phyloP scores from a whole-genome alignment of 2,113 vertebrate genomes.

The Pelodiscus sinensis region DNA sequence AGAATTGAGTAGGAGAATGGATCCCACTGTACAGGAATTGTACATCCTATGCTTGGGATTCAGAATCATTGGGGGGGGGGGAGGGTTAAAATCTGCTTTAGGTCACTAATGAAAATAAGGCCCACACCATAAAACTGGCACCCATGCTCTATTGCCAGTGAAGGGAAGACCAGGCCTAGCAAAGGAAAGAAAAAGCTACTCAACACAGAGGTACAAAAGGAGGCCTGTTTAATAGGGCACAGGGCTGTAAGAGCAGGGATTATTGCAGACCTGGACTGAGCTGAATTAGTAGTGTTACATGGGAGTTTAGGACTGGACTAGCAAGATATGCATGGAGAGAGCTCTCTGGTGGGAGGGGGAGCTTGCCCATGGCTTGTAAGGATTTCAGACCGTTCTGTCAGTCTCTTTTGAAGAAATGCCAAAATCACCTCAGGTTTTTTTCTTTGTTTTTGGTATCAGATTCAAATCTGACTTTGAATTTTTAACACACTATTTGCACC shows the following conservation, averaged over 20 bases:
- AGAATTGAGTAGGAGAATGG: background rate
- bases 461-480: background rate
- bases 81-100: background rate
- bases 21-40: accelerated
- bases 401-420: background rate
- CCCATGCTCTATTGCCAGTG: background rate
- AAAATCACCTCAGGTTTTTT: background rate
- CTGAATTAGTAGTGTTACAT: accelerated
- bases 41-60: background rate
- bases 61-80: accelerated
- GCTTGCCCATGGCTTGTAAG: background rate
- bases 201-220: accelerated
- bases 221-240: background rate
- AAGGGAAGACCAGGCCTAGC: background rate
- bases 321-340: background rate
- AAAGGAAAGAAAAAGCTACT: background rate
- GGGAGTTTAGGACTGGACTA: background rate
- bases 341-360: background rate
- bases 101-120: background rate
- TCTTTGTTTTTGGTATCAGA: background rate
- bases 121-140: background rate
- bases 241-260: background rate
- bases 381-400: background rate
- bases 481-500: background rate
- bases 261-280: background rate